Conservation (phyloP, 1,140 invertebrate genomes). For the Procambarus clarkii region DNA sequence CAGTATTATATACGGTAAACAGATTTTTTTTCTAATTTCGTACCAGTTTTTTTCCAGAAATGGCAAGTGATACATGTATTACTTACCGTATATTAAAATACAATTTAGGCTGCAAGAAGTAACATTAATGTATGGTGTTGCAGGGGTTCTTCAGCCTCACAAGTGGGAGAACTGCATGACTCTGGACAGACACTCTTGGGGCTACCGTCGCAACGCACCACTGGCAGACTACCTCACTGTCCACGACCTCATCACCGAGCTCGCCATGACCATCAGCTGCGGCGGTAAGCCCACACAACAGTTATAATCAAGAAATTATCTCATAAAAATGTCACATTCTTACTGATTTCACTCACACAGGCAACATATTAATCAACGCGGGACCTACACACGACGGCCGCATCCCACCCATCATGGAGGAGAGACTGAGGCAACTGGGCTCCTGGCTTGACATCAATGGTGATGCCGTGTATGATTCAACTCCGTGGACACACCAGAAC, state of each 20-base stretch:
- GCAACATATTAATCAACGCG: slow-evolving; percentile 91
- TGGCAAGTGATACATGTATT: no score
- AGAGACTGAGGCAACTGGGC: slow-evolving; percentile 83
- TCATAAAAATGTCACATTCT: no score
- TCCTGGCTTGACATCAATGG: slow-evolving; percentile 90
- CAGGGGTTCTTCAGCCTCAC: slow-evolving; percentile 83
- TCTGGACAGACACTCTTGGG: slow-evolving; percentile 93
- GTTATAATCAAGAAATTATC: no score
- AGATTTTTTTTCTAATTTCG: no score
- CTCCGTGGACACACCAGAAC: slow-evolving; percentile 85
- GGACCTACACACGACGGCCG: slow-evolving; percentile 93
- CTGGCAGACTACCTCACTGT: slow-evolving; percentile 84
- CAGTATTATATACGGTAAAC: no score
- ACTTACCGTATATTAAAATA: no score
- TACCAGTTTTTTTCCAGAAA: no score
- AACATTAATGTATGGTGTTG: no score
- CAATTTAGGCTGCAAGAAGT: no score
- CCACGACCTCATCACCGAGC: slow-evolving; percentile 80
- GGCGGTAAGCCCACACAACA: slow-evolving; percentile 84
- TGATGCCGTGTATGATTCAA: slow-evolving; percentile 90
- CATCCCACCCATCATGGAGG: slow-evolving; percentile 89
- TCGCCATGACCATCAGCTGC: slow-evolving; percentile 90
- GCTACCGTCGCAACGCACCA: slow-evolving; percentile 85
- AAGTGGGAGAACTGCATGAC: slow-evolving; percentile 97
- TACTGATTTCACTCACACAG: background rate